phyloP scores from a whole-genome alignment of 1,140 invertebrate genomes.

The Zophobas morio region DNA sequence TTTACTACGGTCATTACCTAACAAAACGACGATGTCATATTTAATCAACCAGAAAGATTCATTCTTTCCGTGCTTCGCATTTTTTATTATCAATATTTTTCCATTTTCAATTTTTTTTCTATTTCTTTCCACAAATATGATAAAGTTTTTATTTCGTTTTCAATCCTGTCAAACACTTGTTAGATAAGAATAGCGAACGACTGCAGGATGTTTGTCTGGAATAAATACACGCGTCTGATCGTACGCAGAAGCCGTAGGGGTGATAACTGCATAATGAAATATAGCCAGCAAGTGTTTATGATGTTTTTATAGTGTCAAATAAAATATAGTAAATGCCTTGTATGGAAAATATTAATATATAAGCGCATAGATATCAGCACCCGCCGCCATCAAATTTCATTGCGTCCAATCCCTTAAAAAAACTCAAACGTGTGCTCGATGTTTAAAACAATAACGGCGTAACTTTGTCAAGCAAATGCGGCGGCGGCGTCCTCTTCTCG shows the following conservation, averaged over 20 bases:
- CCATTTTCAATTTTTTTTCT: too few species aligned
- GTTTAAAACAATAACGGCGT: conserved; percentile 12
- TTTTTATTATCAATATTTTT: too few species aligned
- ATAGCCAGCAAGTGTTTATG: conserved; percentile 61
- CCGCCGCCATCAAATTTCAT: conserved; percentile 42
- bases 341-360: conserved; percentile 51
- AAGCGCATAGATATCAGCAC: conserved; percentile 10
- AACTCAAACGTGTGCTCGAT: background rate
- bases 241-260: conserved; percentile 49
- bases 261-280: conserved; percentile 60
- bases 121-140: too few species aligned
- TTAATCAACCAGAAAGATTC: too few species aligned
- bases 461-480: conserved; percentile 6
- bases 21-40: too few species aligned
- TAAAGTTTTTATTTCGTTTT: background rate
- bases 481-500: background rate
- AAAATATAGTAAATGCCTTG: conserved; percentile 57
- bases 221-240: conserved; percentile 47
- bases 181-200: conserved; percentile 31
- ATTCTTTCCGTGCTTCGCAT: too few species aligned
- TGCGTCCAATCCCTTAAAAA: conserved; percentile 2
- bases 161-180: conserved; percentile 21
- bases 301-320: conserved; percentile 63
- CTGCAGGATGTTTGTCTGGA: conserved; percentile 44
- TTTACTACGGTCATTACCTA: too few species aligned